Percentiles rank a stretch among this genome's conserved stretches.
phyloP scores from a whole-genome alignment of 53 echinoderm and acorn worm species.

The Crossaster papposus region DNA sequence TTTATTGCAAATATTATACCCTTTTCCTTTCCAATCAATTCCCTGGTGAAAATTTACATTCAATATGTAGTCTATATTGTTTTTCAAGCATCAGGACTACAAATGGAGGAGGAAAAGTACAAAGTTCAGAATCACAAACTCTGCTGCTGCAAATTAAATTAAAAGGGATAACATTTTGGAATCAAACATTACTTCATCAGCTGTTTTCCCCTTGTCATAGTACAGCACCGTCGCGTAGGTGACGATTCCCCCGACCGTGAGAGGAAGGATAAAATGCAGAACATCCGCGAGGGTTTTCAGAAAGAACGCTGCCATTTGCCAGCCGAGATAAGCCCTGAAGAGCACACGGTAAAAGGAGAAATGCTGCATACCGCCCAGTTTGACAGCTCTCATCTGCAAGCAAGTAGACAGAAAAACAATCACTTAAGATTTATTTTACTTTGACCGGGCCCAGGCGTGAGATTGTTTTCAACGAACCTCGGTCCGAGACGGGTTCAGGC shows the following conservation, averaged over 20 bases:
- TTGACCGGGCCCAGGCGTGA: too few species aligned
- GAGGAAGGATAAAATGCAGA: constrained; percentile 45
- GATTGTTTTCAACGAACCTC: too few species aligned
- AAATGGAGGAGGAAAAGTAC: too few species aligned
- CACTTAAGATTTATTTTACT: too few species aligned
- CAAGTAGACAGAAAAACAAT: neutral
- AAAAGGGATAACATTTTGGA: neutral
- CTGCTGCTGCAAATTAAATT: too few species aligned
- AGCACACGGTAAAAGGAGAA: constrained; percentile 56
- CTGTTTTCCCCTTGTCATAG: constrained; percentile 39
- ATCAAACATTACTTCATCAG: neutral
- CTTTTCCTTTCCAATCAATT: too few species aligned
- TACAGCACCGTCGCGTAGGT: constrained; percentile 54
- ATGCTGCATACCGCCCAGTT: constrained; percentile 4
- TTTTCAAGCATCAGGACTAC: too few species aligned
- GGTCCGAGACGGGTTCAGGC: too few species aligned
- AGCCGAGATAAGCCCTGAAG: constrained; percentile 21
- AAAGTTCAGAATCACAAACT: too few species aligned
- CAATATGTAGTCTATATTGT: too few species aligned
- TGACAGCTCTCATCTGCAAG: constrained; percentile 49
- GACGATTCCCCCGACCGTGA: constrained; percentile 48
- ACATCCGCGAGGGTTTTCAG: constrained; percentile 30
- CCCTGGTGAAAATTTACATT: too few species aligned
- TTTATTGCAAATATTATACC: too few species aligned
- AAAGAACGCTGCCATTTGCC: constrained; percentile 20